Evolutionary conservation across 2,113 vertebrate genomes (phyloP).

Genomic region (Corydoras maculifer): DNA sequence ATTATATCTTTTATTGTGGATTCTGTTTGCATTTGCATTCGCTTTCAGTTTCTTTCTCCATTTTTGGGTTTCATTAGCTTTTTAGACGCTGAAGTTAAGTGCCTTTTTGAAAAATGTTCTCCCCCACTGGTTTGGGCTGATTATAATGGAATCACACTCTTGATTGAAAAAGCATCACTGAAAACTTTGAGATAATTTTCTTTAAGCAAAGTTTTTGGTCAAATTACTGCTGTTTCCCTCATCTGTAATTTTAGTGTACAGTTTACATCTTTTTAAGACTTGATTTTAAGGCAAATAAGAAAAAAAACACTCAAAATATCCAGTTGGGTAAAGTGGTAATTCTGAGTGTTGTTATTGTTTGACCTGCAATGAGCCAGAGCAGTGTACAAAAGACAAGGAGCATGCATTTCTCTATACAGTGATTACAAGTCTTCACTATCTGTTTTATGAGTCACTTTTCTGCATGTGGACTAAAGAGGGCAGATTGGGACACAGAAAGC

Average conservation of each 20-base stretch:
- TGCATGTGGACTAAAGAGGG: no score
- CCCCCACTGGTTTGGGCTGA: conserved; percentile 67
- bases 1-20: conserved; percentile 99
- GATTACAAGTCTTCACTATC: no score
- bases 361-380: no score
- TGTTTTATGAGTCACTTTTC: no score
- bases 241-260: conserved; percentile 7
- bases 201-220: conserved; percentile 46
- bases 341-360: no score
- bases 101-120: conserved; percentile 72
- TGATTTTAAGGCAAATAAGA: background rate
- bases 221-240: conserved; percentile 53
- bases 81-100: conserved; percentile 74
- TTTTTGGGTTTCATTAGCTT: conserved; percentile 96
- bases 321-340: background rate
- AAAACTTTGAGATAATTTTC: conserved; percentile 64
- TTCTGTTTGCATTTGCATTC: conserved; percentile 99
- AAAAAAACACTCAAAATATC: background rate
- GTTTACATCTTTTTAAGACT: no score
- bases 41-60: conserved; percentile 83
- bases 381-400: no score
- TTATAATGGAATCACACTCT: conserved; percentile 68
- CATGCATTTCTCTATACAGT: no score
- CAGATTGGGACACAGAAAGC: no score
- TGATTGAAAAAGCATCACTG: conserved; percentile 56